Evolutionary conservation across 2,797 vertebrate species (phyloP).

Genomic region (Rhinogobio ventralis): DNA sequence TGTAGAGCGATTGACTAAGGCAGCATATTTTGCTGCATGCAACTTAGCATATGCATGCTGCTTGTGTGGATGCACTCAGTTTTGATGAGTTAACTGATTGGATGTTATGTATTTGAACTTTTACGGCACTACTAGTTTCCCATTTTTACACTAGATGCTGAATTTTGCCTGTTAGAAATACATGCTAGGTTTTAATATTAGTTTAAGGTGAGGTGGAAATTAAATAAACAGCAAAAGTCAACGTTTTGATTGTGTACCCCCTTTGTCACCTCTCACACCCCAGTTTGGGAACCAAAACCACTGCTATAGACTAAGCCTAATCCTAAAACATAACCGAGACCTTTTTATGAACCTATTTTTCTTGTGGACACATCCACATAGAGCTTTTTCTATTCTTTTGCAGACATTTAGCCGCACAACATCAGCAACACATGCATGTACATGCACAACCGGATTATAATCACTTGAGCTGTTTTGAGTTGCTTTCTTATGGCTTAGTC

Average conservation of each 20-base stretch:
- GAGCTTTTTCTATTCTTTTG: not conserved
- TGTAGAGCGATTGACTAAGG: no score
- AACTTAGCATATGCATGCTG: no score
- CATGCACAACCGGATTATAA: conserved; percentile 1
- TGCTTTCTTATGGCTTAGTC: not conserved
- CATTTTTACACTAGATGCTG: not conserved
- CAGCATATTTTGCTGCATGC: no score
- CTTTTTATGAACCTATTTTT: not conserved
- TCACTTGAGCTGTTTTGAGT: not conserved
- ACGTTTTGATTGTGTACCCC: not conserved
- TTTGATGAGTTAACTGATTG: not conserved
- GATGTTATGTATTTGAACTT: not conserved
- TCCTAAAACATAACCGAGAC: not conserved
- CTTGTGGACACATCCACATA: not conserved
- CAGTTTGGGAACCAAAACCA: not conserved
- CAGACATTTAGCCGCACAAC: not conserved
- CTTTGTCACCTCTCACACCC: not conserved
- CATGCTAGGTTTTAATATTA: not conserved
- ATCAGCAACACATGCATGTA: not conserved
- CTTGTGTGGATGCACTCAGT: no score
- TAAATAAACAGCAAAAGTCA: not conserved
- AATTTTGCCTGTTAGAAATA: not conserved
- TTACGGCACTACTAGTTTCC: not conserved
- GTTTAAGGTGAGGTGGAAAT: not conserved
- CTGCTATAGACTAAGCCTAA: not conserved